A percentile compares a stretch with the other conserved stretches of the same genome.
phyloP scores from a whole-genome alignment of 1,140 invertebrate species.

The Pseudomyrmex dendroicus region DNA sequence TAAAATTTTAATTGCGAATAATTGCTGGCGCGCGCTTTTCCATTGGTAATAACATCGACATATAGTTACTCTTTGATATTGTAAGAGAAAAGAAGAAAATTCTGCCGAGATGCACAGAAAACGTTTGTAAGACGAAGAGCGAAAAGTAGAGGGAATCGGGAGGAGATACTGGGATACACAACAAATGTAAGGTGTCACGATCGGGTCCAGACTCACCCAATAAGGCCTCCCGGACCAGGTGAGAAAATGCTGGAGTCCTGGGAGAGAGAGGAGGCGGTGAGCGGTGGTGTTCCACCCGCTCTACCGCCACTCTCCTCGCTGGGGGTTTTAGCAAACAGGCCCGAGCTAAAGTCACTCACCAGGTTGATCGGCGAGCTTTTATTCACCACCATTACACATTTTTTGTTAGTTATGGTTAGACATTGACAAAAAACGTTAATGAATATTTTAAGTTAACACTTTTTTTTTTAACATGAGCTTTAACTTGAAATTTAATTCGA shows the following conservation, averaged over 20 bases:
- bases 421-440: slow-evolving; percentile 65
- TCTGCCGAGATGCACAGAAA: slow-evolving; percentile 11
- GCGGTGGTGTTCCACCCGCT: slow-evolving; percentile 83
- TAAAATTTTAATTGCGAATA: background rate
- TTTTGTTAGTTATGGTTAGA: slow-evolving; percentile 78
- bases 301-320: slow-evolving; percentile 91
- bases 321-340: slow-evolving; percentile 94
- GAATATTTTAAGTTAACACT: slow-evolving; percentile 40
- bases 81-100: slow-evolving; percentile 18
- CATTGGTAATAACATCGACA: too few relatives aligned
- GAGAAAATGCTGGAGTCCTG: slow-evolving; percentile 83
- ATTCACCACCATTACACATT: slow-evolving; percentile 82
- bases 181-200: slow-evolving; percentile 51
- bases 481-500: background rate
- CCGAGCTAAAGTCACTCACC: slow-evolving; percentile 94
- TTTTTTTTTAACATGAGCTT: slow-evolving; percentile 8
- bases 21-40: too few relatives aligned
- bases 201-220: slow-evolving; percentile 83
- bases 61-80: background rate
- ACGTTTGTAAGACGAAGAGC: background rate
- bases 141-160: background rate
- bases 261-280: slow-evolving; percentile 85
- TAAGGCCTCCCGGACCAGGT: slow-evolving; percentile 81
- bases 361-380: slow-evolving; percentile 94
- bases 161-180: slow-evolving; percentile 9